These are phyloP conservation scores for Clepsis dumicolana DNA, from an alignment of 2,888 invertebrate genomes.

Conservation along the genomic window DNA sequence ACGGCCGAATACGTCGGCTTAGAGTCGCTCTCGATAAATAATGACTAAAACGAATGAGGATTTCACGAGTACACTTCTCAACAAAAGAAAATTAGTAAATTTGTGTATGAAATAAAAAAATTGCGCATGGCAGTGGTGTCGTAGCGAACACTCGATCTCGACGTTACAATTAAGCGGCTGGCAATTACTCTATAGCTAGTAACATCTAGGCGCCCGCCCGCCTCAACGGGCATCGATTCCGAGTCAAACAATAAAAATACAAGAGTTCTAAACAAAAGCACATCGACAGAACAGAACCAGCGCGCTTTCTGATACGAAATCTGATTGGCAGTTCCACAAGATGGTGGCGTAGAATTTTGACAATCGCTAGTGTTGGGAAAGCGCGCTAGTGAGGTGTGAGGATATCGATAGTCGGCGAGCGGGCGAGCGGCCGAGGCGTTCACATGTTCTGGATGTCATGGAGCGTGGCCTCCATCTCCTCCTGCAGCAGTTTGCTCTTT, in stretches of 20 bases:
- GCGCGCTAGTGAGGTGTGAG: conserved; percentile 50
- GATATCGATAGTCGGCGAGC: conserved; percentile 46
- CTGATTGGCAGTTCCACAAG: conserved; percentile 47
- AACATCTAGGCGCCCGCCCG: conserved; percentile 76
- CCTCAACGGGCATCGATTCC: conserved; percentile 54
- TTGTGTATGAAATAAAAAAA: conserved; percentile 73
- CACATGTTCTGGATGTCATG: conserved; percentile 99
- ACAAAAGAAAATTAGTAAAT: conserved; percentile 69
- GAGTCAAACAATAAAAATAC: conserved; percentile 47
- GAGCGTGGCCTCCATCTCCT: conserved; percentile 99
- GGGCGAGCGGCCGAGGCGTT: conserved; percentile 73
- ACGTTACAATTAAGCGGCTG: conserved; percentile 81
- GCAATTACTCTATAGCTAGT: conserved; percentile 82
- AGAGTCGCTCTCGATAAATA: conserved; percentile 72
- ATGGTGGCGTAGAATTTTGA: conserved; percentile 49
- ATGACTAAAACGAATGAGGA: conserved; percentile 74
- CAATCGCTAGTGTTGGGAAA: conserved; percentile 46
- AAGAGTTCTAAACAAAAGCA: conserved; percentile 39
- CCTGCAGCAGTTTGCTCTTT: conserved; percentile 98
- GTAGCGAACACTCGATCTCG: conserved; percentile 79
- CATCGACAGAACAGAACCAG: conserved; percentile 41
- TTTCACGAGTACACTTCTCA: conserved; percentile 64
- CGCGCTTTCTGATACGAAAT: conserved; percentile 41
- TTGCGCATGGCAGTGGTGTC: conserved; percentile 85
- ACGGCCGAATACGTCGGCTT: conserved; percentile 53